Conservation (phyloP, 2,888 invertebrate species). For the Coenonympha glycerion region DNA sequence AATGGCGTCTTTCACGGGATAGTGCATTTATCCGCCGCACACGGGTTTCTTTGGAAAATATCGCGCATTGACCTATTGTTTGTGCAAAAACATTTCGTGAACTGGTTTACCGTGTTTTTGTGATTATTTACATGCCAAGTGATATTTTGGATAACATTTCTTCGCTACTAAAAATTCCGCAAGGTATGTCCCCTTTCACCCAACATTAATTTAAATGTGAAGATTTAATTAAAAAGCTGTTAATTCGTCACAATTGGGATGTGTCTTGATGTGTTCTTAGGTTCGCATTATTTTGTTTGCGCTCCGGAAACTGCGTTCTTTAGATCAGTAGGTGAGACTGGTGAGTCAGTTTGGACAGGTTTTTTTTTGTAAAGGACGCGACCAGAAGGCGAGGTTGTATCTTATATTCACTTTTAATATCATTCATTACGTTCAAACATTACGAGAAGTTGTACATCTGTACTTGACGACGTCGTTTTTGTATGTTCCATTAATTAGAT, state of each 20-base stretch:
- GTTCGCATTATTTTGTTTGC: slow-evolving; percentile 30
- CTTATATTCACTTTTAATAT: slow-evolving; percentile 49
- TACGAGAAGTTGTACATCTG: slow-evolving; percentile 33
- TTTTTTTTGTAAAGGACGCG: slow-evolving; percentile 55
- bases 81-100: slow-evolving; percentile 42
- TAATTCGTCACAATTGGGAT: no score
- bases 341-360: slow-evolving; percentile 58
- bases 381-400: slow-evolving; percentile 44
- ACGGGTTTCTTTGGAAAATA: slow-evolving; percentile 44
- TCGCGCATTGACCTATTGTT: slow-evolving; percentile 47
- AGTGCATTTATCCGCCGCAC: slow-evolving; percentile 66
- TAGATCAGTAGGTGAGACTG: slow-evolving; percentile 67
- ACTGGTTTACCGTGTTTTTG: slow-evolving; percentile 47
- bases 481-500: slow-evolving; percentile 48
- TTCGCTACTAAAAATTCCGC: slow-evolving; percentile 42
- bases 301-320: slow-evolving; percentile 50
- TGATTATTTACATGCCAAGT: slow-evolving; percentile 38
- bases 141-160: slow-evolving; percentile 41
- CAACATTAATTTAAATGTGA: slow-evolving; percentile 56
- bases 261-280: no score
- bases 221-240: slow-evolving; percentile 41
- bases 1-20: slow-evolving; percentile 72
- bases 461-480: slow-evolving; percentile 35
- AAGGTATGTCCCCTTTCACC: slow-evolving; percentile 75
- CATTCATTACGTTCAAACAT: slow-evolving; percentile 40